Base-by-base conservation (phyloP, 1,140 invertebrate genomes). In the Diuraphis noxia region DNA sequence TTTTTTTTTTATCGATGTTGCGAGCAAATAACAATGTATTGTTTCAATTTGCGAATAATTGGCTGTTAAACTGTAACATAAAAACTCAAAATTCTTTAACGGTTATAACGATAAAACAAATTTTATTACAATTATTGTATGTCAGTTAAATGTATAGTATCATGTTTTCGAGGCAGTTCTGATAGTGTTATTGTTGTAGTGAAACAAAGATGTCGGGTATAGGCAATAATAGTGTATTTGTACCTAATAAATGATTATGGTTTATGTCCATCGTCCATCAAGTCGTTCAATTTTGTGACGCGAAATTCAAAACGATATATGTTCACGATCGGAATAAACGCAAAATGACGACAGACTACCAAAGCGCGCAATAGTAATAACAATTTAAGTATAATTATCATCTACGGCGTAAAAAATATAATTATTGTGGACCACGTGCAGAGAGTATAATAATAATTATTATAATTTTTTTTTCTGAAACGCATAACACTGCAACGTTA, bases 21-120 rank as follows among this genome's bases (percentile, higher is more conserved):
- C 34, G 36, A 43, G 40, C 13, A n/a, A 84, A 41, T 10, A 41
- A 36, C 9, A 43, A n/a, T 17, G 7, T 49, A 52, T 34, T 49
- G 23, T 88, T 88, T 88, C 49, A 88, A 63, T 63, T 38, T 41
- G 40, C 52, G 52, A 88, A 88, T 88, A 88, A 88, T 88, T 88
- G 85, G 36, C 36, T 56, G n/a, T 87, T 63, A 88, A 88, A 88
- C 13, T n/a, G 25, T 30, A 88, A 88, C n/a, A 63, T 30, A 63
- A 63, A 63, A 63, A 88, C 52, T 36, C 85, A 49, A 23, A 36
- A 63, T 19, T 63, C 30, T 40, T 25, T 41, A 63, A 40, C 2
- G 17, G 56, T 63, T 72, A n/a, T n/a, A 17, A n/a, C 25, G 25
- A 88, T 63, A 88, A 88, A 40, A 88, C 17, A 56, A 56, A 56